Base-by-base conservation (phyloP, 2,888 invertebrate species). In the Clanis bilineata region DNA sequence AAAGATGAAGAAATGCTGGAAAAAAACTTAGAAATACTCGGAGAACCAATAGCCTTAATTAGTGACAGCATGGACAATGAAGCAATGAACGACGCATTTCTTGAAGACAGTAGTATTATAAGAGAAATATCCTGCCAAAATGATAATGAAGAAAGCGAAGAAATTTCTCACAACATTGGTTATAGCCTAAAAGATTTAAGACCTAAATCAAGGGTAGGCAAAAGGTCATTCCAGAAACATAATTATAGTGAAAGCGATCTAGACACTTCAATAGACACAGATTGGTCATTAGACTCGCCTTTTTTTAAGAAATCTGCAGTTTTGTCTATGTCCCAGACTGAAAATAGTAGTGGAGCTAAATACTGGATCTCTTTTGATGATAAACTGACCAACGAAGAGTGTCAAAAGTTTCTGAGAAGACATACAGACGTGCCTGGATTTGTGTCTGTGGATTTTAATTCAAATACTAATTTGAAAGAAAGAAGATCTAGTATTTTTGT, bases 321-420 rank as follows among this genome's bases (percentile, higher is more conserved):
- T 0, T 77, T 90, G 28, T 76, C 91, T 0, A 92, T 92, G 88
- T 88, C 89, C 0, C 91, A 87, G 43, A 89, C 80, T 0, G 82
- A 79, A 51, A 82, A 88, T 41, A 79, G 73, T 0, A 90, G 92
- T 0, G 92, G 92, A 0, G 72, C 91, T 0, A 92, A 91, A 65
- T 92, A 89, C 47, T 92, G 92, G 92, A 38, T 92, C 0, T 92
- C 91, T 0, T 92, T 92, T 58, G 90, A 92, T 44, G 87, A 90
- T 12, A 78, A 73, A 58, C 1, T 44, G 12, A 23, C 39, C 21
- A 18, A 38, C 12, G 67, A 65, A 1, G 83, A 85, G 9, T 32
- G 51, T 51, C 32, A 9, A 0, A 51, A 51, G 21, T 9, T 38
- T 25, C 15, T 44, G 36, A 56, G 59, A 21, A 22, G 45, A 6